A percentile compares a stretch with the other conserved stretches of the same genome.
phyloP scores from a whole-genome alignment of 1,140 invertebrate genomes.

The Aphaenogaster floridana region DNA sequence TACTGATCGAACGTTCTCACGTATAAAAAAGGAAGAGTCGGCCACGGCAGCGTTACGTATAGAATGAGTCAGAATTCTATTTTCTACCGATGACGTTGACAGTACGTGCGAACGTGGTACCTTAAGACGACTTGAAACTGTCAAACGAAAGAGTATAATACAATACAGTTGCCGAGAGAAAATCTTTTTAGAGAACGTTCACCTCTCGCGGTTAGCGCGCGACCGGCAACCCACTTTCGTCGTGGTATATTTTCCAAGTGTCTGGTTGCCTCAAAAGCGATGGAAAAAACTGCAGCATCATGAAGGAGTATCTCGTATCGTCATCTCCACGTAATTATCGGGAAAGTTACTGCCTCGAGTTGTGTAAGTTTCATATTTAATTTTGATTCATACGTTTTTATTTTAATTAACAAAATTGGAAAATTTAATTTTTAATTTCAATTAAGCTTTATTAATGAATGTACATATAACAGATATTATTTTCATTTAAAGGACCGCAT shows the following conservation, averaged over 20 bases:
- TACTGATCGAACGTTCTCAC: constrained; percentile 37
- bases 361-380: not conserved
- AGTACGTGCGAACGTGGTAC: not conserved
- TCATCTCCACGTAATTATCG: not conserved
- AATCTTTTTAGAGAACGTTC: constrained; percentile 84
- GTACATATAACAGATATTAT: not conserved
- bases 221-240: constrained; percentile 84
- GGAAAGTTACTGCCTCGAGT: not conserved
- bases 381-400: not conserved
- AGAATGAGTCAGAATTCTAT: constrained; percentile 54
- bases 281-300: constrained; percentile 53
- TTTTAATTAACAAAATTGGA: not conserved
- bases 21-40: constrained; percentile 53
- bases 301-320: constrained; percentile 22
- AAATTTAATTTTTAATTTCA: constrained; percentile 2
- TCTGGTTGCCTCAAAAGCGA: constrained; percentile 51
- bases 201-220: constrained; percentile 77
- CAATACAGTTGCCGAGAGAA: constrained; percentile 83
- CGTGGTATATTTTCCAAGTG: constrained; percentile 77
- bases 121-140: constrained; percentile 5
- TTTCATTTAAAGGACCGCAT: not conserved
- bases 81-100: constrained; percentile 40
- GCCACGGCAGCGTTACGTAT: constrained; percentile 28
- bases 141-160: constrained; percentile 50
- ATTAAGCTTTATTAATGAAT: not conserved